phyloP scores from a whole-genome alignment of 2,797 vertebrate genomes.

The Rhynchotus rufescens region DNA sequence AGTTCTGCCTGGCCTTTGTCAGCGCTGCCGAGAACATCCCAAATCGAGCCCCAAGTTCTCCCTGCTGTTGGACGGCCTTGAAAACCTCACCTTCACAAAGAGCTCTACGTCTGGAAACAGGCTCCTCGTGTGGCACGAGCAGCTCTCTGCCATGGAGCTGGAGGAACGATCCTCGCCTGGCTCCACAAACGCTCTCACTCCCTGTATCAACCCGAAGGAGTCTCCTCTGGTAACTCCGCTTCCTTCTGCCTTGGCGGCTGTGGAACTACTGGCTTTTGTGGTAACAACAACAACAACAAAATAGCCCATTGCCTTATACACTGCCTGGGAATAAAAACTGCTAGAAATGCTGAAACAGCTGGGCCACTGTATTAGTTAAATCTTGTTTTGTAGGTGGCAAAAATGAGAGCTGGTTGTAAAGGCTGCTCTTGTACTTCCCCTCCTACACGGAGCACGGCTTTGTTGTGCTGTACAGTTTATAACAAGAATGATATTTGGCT shows the following conservation, averaged over 20 bases:
- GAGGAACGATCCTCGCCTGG: not conserved
- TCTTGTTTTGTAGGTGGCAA: not conserved
- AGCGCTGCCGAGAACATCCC: not conserved
- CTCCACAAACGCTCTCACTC: not conserved
- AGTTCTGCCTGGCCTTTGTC: not conserved
- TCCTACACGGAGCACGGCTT: not conserved
- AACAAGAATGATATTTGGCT: not conserved
- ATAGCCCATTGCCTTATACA: not conserved
- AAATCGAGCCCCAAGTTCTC: not conserved
- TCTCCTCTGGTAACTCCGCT: not conserved
- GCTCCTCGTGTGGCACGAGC: constrained; percentile 57
- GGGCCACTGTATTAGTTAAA: not conserved
- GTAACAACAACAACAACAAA: not conserved
- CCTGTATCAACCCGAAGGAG: not conserved
- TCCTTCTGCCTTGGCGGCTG: not conserved
- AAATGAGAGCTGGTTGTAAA: constrained; percentile 6
- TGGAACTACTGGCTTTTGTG: not conserved
- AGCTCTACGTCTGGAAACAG: constrained; percentile 77
- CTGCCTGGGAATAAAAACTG: not conserved
- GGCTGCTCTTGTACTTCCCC: not conserved
- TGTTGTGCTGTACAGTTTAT: not conserved
- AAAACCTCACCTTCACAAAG: constrained; percentile 80
- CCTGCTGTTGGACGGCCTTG: not conserved
- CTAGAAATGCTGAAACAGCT: not conserved
- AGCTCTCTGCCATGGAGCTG: constrained; percentile 76